Base-by-base conservation (phyloP, 2,888 invertebrate genomes). In the Euproctis similis region DNA sequence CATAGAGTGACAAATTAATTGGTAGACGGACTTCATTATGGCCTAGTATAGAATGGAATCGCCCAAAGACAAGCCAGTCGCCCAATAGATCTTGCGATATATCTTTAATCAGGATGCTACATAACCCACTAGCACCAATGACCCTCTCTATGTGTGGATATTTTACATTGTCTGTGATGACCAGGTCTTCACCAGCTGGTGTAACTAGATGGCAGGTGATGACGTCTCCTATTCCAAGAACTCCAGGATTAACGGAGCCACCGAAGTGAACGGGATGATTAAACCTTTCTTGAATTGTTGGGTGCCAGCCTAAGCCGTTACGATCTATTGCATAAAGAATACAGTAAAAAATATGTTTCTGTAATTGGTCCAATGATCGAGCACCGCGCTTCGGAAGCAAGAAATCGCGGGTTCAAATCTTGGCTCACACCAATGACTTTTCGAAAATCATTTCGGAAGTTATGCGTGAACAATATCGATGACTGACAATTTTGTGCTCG, bases 141-240 rank as follows among this genome's bases (percentile, higher is more conserved):
- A 28, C 37, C 12, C 54, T 54, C 26, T 39, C 36, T 10, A 65
- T 51, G 17, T 55, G 41, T n/a, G 53, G 59, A 24, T 58, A 61
- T 3, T 45, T 29, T 12, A 46, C 41, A 12, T 57, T 50, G 2
- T 14, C 28, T 3, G 31, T 36, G 6, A 61, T 31, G 2, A 53
- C 44, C 21, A 61, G 39, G 37, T 60, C 40, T 48, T 61, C 61
- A 3, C 55, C 61, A n/a, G 42, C 27, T 1, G 67, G 69, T 2
- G 68, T 69, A 4, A 66, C 31, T 9, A 68, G 43, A 33, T 62
- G 63, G 24, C 70, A 70, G 2, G 53, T 42, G 3, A 42, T 14
- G 1, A 51, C 28, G 2, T 25, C 12, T 1, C 46, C 49, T 8
- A 2, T 2, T 1, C 50, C 48, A 10, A 29, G 21, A 2, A 68